Evolutionary conservation across 2,888 invertebrate species (phyloP).

Genomic region (Myathropa florea): DNA sequence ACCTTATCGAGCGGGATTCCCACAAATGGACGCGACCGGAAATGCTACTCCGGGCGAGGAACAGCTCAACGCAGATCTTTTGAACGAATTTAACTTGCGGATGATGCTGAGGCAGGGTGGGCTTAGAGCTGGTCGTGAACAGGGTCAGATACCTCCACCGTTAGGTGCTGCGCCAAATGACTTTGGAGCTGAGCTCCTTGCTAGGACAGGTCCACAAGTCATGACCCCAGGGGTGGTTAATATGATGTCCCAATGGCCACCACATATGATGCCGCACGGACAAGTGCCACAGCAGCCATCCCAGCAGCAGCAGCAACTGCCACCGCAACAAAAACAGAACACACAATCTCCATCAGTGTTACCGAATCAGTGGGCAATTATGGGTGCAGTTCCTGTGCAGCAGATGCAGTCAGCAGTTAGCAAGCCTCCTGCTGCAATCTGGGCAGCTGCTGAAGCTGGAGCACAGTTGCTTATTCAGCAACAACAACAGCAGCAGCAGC

Average conservation of each 20-base stretch:
- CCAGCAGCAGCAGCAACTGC: constrained; percentile 30
- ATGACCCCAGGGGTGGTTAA: constrained; percentile 63
- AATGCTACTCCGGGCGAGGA: constrained; percentile 47
- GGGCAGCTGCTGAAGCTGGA: constrained; percentile 30
- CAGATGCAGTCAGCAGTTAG: constrained; percentile 37
- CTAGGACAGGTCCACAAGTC: constrained; percentile 69
- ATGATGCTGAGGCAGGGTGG: constrained; percentile 75
- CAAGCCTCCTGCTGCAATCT: constrained; percentile 41
- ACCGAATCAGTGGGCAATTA: constrained; percentile 55
- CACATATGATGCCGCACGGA: constrained; percentile 74
- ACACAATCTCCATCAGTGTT: constrained; percentile 1
- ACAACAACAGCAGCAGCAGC: constrained; percentile 39
- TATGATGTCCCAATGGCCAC: constrained; percentile 73
- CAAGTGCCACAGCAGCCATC: constrained; percentile 34
- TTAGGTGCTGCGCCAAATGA: constrained; percentile 67
- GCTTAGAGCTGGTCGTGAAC: constrained; percentile 36
- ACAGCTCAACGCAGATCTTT: constrained; percentile 73
- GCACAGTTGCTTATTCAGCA: constrained; percentile 34
- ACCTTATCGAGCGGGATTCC: constrained; percentile 40
- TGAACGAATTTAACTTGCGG: constrained; percentile 76
- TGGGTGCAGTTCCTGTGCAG: constrained; percentile 20
- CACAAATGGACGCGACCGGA: constrained; percentile 27
- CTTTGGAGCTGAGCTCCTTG: constrained; percentile 73
- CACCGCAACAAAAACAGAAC: constrained; percentile 23
- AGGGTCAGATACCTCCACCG: constrained; percentile 16